Base-by-base conservation (phyloP, 2,888 invertebrate species). In the Cristatella mucedo region DNA sequence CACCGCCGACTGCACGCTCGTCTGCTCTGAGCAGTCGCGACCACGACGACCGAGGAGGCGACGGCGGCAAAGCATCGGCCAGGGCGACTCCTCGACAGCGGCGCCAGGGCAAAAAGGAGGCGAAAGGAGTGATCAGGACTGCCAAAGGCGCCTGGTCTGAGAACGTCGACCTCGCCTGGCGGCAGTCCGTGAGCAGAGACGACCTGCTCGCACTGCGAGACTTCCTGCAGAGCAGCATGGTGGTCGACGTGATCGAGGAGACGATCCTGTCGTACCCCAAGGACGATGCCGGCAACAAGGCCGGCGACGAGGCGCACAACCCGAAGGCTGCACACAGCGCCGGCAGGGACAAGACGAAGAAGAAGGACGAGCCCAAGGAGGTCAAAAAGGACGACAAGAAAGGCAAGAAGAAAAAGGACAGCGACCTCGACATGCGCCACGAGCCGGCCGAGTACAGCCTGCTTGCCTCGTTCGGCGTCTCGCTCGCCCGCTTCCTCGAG, bases 221-320 rank as follows among this genome's bases (percentile, higher is more conserved):
- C 42, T 63, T 61, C 47, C 51, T 60, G 34, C 54, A 52, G 29
- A 46, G 54, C 37, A 60, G 59, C 36, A 58, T 61, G 55, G 51
- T 56, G 15, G 49, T 61, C 24, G 46, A 48, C 21, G 51, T 40
- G 11, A 9, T 26, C 21, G 21, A 26, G 40, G 22, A 21, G 15
- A 40, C 22, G 20, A 34, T 40, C 16, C 33, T 39, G 4, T 21
- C 29, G 7, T 40, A 39, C 33, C 40, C 40, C 7, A 34, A 32
- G 15, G 40, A 40, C 15, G 33, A 40, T 5, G 32, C 33, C 5
- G 40, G 19, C 4, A n/a, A 19, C 11, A 33, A 40, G 16, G 24
- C 21, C 11, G 18, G 19, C 16, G 20, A 20, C n/a, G 19, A 22
- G 22, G 36, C 36, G 4, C n/a, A n/a, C n/a, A n/a, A n/a, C n/a